A percentile compares a stretch with the other conserved stretches of the same genome.
phyloP scores from a whole-genome alignment of 2,113 vertebrate species.

The Hydropotes inermis region DNA sequence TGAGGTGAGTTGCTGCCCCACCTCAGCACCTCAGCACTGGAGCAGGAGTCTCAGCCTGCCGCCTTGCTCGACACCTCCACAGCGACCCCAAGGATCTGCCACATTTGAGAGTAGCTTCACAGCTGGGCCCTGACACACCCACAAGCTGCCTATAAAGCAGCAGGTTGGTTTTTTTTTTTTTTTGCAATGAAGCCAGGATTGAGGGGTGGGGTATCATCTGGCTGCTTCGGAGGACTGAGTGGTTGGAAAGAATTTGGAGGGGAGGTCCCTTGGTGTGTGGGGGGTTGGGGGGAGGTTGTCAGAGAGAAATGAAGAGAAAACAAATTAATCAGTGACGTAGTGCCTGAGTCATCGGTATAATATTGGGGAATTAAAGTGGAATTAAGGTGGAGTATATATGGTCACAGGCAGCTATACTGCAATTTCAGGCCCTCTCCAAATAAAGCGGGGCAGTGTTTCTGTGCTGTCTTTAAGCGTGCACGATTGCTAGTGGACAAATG shows the following conservation, averaged over 20 bases:
- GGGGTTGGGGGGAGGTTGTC: background rate
- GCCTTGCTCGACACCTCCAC: background rate
- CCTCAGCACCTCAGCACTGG: background rate
- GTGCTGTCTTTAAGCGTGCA: background rate
- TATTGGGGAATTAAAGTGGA: background rate
- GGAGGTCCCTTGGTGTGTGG: background rate
- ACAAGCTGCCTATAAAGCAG: background rate
- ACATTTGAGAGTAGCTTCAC: background rate
- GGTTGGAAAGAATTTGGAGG: constrained; percentile 30
- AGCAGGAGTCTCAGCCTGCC: background rate
- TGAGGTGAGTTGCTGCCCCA: background rate
- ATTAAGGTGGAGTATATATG: background rate
- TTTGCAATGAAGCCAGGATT: background rate
- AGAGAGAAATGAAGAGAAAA: background rate
- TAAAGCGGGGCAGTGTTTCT: background rate
- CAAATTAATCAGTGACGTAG: background rate
- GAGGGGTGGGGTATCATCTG: background rate
- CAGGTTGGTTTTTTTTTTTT: background rate
- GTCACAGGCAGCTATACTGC: background rate
- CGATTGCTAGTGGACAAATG: background rate
- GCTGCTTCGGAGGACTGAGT: background rate
- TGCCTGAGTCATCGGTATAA: background rate
- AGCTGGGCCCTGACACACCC: background rate
- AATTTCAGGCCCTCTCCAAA: background rate
- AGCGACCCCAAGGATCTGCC: background rate